Base-by-base conservation (phyloP, 2,113 vertebrate species). In the Orcinus orca region DNA sequence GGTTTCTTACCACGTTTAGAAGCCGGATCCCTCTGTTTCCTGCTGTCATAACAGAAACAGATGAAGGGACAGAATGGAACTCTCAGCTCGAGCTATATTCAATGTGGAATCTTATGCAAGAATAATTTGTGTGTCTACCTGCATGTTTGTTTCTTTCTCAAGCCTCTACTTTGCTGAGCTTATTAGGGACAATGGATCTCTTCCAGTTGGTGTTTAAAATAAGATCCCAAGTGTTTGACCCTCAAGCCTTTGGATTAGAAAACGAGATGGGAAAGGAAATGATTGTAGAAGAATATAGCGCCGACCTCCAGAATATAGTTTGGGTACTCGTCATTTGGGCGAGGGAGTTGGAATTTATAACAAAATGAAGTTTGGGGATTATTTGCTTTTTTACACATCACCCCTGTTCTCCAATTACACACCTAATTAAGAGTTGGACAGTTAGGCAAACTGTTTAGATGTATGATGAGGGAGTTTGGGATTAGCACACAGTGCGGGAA, bases 371-470 rank as follows among this genome's bases (percentile, higher is more conserved):
- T 76, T 71, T 60, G 58, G 68, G 83, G 70, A 90, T 58, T 63
- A 6, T 68, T 67, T 73, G 62, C 71, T 87, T 47, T 62, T 93
- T 87, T 83, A 80, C 10, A 5, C 65, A 62, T 74, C 14, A 12
- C 65, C 92, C 92, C 62, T 0, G 2, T 17, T 97, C 70, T 95
- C 79, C 92, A 90, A 0, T 95, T 92, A 90, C 83, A 92, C 33
- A 96, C 68, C 87, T 96, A 92, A 96, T 96, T 91, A 97, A 97
- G 95, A 96, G 44, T 8, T 25, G 82, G 95, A 70, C 55, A 41
- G 31, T 86, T 89, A 95, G 84, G 83, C 80, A 62, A 93, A 92
- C 41, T 67, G 87, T 90, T 84, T 70, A 84, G 96, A 62, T 77
- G 81, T 71, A n/a, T 62, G 77, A 76, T 63, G 44, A 88, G 83